These are phyloP conservation scores for Silurus asotus DNA, from an alignment of 2,113 vertebrate genomes.

Conservation along the genomic window DNA sequence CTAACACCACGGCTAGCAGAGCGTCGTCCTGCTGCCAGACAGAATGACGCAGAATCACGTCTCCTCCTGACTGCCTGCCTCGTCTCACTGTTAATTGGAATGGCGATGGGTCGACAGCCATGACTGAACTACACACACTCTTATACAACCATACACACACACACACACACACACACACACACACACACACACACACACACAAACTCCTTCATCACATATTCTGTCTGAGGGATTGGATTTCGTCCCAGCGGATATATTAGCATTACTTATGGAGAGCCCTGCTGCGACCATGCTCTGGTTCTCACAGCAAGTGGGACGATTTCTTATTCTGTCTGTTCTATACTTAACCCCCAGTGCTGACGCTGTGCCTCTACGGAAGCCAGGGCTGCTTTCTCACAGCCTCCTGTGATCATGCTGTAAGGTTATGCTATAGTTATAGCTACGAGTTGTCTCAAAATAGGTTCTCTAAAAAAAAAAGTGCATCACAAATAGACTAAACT, in stretches of 20 bases:
- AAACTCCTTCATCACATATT: background rate
- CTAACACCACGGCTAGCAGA: slow-evolving; percentile 4
- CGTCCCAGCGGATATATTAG: background rate
- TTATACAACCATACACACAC: slow-evolving; percentile 29
- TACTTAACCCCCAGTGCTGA: background rate
- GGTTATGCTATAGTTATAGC: background rate
- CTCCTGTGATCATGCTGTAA: background rate
- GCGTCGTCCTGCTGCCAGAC: slow-evolving; percentile 17
- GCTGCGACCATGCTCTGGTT: background rate
- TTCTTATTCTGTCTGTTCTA: slow-evolving; percentile 3
- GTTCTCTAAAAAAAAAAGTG: background rate
- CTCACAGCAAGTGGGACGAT: background rate
- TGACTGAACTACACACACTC: slow-evolving; percentile 22
- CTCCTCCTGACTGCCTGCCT: slow-evolving; percentile 10
- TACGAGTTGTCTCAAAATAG: background rate
- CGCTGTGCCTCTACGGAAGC: background rate
- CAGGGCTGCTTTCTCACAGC: background rate
- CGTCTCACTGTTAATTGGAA: slow-evolving; percentile 44
- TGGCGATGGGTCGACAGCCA: slow-evolving; percentile 26
- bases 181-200: slow-evolving; percentile 16
- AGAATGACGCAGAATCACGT: slow-evolving; percentile 6
- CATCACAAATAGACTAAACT: background rate
- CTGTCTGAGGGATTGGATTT: background rate
- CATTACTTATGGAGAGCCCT: too few relatives aligned
- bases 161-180: slow-evolving; percentile 29